phyloP scores from a whole-genome alignment of 1,140 invertebrate species.

The Bradysia coprophila region DNA sequence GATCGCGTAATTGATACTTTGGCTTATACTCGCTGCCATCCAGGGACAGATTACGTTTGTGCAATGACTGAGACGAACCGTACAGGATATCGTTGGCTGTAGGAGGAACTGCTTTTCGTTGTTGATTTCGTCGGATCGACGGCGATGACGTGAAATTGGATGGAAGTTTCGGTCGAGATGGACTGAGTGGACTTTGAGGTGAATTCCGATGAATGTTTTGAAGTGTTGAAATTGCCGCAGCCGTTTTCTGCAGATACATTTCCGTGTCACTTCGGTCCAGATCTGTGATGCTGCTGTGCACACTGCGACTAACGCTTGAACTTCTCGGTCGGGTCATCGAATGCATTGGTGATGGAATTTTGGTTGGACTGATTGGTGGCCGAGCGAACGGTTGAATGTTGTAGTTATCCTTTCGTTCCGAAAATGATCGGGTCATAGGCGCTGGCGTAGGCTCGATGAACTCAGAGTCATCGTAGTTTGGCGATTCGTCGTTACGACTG shows the following conservation, averaged over 20 bases:
- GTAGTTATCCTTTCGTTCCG: neutral
- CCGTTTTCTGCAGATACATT: constrained; percentile 42
- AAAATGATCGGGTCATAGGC: neutral
- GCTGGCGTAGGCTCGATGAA: constrained; percentile 15
- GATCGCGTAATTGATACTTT: neutral
- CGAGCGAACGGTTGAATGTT: constrained; percentile 18
- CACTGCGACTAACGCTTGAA: constrained; percentile 21
- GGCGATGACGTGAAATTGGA: constrained; percentile 1
- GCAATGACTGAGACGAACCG: neutral
- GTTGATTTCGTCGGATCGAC: constrained; percentile 3
- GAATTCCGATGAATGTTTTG: constrained; percentile 24
- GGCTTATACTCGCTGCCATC: neutral
- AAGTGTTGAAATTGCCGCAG: constrained; percentile 43
- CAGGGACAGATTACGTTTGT: constrained; percentile 4
- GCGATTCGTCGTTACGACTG: neutral
- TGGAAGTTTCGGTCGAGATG: constrained; percentile 4
- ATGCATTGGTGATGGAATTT: constrained; percentile 39
- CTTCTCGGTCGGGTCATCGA: constrained; percentile 27
- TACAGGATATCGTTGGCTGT: neutral
- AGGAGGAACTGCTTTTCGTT: neutral
- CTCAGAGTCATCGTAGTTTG: constrained; percentile 10
- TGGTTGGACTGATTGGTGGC: constrained; percentile 38
- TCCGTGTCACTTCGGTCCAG: constrained; percentile 28
- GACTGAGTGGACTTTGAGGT: constrained; percentile 8
- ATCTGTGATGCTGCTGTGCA: neutral